Evolutionary conservation across 2,797 vertebrate genomes (phyloP), one percentile per base, ranked within the genome.

Genomic region (Heterohyrax brucei): DNA sequence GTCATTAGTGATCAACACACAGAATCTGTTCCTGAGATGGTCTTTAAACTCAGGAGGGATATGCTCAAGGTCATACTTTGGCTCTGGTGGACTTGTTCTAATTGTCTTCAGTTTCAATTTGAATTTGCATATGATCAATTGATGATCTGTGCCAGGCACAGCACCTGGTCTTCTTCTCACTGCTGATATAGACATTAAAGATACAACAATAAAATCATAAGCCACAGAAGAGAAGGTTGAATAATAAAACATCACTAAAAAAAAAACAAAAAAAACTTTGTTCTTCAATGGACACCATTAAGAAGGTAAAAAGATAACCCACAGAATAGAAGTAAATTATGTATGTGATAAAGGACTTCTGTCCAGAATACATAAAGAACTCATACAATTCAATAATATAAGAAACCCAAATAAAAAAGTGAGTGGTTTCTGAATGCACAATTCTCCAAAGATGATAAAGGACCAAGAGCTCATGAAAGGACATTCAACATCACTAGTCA

Each of bases 281-380:
- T 56, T 56, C 8, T 77, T 77, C 48, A 68, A 77, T 77, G 13
- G n/a, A 30, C 21, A 59, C 24, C 68, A 56, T 76, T 39, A 78
- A 86, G 61, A 92, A 78, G 78, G 50, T 92, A 39, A 78, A 75
- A 82, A 87, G 66, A 73, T 68, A 80, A 87, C 4, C 66, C 30
- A 70, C 13, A 66, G 13, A 70, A 78, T 24, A 61, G 73, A 22
- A 77, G 28, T 46, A 79, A 79, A 79, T 66, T 61, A 88, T 79
- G 46, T 53, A 79, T 79, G 22, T 79, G n/a, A 68, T 48, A 89
- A 79, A 22, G 61, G 16, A 79, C 66, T 21, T 68, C 24, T 68
- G 56, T 68, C n/a, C 26, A 28, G 46, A 39, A 68, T 53, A 68
- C 30, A 83, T 66, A 66, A 66, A 66, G 8, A 70, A n/a, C 3